phyloP scores from a whole-genome alignment of 2,113 vertebrate species.

The Apteryx owenii region DNA sequence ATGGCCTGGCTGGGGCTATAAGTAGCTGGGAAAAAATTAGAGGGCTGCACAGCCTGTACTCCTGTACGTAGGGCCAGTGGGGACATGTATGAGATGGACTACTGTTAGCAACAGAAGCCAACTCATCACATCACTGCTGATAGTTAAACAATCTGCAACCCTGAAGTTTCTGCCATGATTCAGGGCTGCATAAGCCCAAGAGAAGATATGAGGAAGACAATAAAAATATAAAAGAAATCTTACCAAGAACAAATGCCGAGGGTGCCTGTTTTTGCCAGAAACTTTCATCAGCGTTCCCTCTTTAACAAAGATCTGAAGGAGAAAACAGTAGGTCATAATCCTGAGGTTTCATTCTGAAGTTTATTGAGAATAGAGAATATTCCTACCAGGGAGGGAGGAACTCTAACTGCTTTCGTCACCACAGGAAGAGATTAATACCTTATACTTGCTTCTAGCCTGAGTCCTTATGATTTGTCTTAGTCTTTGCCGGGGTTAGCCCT shows the following conservation, averaged over 20 bases:
- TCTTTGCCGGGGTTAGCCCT: not conserved
- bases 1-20: not conserved
- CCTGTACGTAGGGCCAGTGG: no score
- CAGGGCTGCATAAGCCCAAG: not conserved
- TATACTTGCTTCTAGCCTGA: not conserved
- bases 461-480: not conserved
- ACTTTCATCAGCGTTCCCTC: slow-evolving; percentile 97
- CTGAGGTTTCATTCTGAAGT: not conserved
- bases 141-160: not conserved
- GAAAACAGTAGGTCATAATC: slow-evolving; percentile 22
- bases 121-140: not conserved
- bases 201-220: not conserved
- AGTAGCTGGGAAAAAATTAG: not conserved
- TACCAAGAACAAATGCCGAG: slow-evolving; percentile 97
- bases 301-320: slow-evolving; percentile 91
- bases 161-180: not conserved
- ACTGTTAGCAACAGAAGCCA: not conserved
- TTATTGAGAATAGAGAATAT: not conserved
- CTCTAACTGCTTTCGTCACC: not conserved
- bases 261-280: slow-evolving; percentile 87
- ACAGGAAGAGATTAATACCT: not conserved
- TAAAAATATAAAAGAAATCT: slow-evolving; percentile 37
- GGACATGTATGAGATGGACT: not conserved
- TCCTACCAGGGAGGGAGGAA: not conserved
- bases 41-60: accelerated